Conservation (phyloP, 2,113 vertebrate genomes). For the Hyla sarda region DNA sequence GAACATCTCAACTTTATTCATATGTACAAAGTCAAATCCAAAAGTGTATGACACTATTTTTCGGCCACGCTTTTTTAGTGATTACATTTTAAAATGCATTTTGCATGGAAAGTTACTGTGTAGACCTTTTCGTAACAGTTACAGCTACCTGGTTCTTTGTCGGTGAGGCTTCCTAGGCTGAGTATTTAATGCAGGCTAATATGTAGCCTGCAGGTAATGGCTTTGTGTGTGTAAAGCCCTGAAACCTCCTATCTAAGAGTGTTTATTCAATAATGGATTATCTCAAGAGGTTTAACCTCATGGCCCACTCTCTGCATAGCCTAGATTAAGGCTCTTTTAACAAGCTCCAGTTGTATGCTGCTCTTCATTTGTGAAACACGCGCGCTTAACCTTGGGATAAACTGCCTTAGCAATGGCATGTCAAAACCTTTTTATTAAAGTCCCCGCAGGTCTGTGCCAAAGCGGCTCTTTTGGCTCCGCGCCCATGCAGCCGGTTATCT, state of each 20-base stretch:
- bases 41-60: no score
- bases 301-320: not conserved
- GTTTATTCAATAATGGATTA: constrained; percentile 53
- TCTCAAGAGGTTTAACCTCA: constrained; percentile 25
- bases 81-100: not conserved
- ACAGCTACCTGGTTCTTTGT: not conserved
- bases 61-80: not conserved
- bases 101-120: not conserved
- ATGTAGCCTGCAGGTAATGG: constrained; percentile 20
- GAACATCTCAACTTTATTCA: no score
- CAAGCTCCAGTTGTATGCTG: constrained; percentile 46
- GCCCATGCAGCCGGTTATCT: constrained; percentile 4
- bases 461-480: constrained; percentile 21
- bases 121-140: not conserved
- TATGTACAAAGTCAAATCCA: no score
- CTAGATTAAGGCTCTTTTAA: constrained; percentile 54
- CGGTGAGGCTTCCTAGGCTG: not conserved
- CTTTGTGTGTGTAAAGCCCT: constrained; percentile 18
- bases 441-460: constrained; percentile 37
- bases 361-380: constrained; percentile 51
- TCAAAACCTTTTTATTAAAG: constrained; percentile 49
- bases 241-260: constrained; percentile 30
- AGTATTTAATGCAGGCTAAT: not conserved
- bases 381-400: constrained; percentile 50
- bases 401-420: constrained; percentile 42